Conservation (phyloP, 1,140 invertebrate genomes). For the Portunus trituberculatus region DNA sequence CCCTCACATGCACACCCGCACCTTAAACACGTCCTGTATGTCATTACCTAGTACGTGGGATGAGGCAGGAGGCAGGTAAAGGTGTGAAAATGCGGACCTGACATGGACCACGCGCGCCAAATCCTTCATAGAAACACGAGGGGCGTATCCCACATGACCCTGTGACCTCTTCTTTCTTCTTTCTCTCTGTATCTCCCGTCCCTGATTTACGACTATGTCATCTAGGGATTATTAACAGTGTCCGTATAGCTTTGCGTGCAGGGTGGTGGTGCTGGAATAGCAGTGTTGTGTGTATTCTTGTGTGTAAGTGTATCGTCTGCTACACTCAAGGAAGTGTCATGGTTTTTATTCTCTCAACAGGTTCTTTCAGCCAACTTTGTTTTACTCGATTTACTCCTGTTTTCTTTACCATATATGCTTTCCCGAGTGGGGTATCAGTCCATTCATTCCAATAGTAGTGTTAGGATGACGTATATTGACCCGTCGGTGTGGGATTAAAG, state of each 20-base stretch:
- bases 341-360: slow-evolving; percentile 60
- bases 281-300: too few relatives aligned
- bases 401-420: not conserved
- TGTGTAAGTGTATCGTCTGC: slow-evolving; percentile 68
- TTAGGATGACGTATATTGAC: not conserved
- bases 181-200: not conserved
- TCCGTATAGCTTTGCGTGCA: not conserved
- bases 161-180: not conserved
- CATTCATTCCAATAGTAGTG: not conserved
- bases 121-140: not conserved
- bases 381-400: not conserved
- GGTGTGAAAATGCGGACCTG: slow-evolving; percentile 57
- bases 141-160: slow-evolving; percentile 33
- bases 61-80: not conserved
- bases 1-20: too few relatives aligned
- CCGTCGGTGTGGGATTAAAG: not conserved
- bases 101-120: slow-evolving; percentile 42
- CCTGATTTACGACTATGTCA: not conserved
- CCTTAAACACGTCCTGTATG: not conserved
- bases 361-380: slow-evolving; percentile 11
- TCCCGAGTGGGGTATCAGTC: not conserved
- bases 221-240: not conserved
- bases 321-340: slow-evolving; percentile 60
- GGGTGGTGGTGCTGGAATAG: not conserved
- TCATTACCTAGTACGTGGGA: not conserved